Base-by-base conservation (phyloP, 1,140 invertebrate species). In the Drosophila saltans region DNA sequence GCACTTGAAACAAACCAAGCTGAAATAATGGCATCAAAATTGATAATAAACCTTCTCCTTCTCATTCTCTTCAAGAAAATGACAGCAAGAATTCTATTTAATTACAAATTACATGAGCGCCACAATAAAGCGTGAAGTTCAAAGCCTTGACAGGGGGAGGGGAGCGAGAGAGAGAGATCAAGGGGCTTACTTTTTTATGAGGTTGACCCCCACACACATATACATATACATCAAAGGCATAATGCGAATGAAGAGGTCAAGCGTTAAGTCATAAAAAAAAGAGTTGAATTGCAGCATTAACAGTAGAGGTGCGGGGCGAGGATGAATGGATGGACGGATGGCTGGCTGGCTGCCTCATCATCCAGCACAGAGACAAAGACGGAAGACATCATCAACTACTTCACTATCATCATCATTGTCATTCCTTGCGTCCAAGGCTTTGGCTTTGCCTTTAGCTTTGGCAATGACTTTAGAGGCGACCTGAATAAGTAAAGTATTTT, bases 71-170 rank as follows among this genome's bases (percentile, higher is more conserved):
- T 59, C 7, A 72, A 80, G 61, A 79, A 75, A 76, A 82, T 62
- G 77, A 83, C 67, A 83, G 72, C 64, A 33, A 73, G 64, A 76
- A 88, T 72, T 78, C 61, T 72, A 83, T 88, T 88, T 83, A 83
- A 88, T 88, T 88, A 88, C 84, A 88, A 88, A 89, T 88, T 89
- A 88, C 83, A 75, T 36, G 68, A 83, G 80, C 81, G 76, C 76
- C 81, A 77, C 72, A 75, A 65, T 69, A 60, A 68, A 81, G 81
- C 81, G 64, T 85, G 78, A 78, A 81, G 82, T 86, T 79, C 75
- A 85, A 78, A 76, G 83, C 72, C 67, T 82, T 72, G 68, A 39
- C 45, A 48, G 62, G 43, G 16, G 63, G 61, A 36, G 1, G 33
- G 3, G 5, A 7, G 45, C n/a, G 11, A 45, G 16, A 36, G 45